A percentile compares a stretch with the other conserved stretches of the same genome.
phyloP scores from a whole-genome alignment of 2,113 vertebrate species.

The Pica pica region DNA sequence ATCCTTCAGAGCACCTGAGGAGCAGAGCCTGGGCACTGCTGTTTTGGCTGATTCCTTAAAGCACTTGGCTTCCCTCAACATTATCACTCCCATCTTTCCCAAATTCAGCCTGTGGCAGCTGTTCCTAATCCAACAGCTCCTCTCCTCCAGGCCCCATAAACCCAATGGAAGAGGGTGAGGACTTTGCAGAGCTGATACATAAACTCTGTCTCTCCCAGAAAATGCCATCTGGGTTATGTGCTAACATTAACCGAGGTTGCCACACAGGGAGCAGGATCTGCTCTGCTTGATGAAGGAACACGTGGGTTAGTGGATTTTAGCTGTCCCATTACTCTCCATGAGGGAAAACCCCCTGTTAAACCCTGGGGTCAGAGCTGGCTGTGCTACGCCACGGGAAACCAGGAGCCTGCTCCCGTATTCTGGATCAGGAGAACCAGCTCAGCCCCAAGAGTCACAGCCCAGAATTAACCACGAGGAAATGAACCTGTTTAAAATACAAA shows the following conservation, averaged over 20 bases:
- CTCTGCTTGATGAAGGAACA: neutral
- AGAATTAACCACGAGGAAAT: neutral
- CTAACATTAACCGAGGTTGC: neutral
- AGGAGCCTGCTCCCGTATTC: neutral
- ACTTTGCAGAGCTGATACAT: neutral
- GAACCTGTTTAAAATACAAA: neutral
- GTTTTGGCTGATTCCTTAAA: neutral
- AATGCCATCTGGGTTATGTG: neutral
- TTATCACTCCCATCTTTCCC: neutral
- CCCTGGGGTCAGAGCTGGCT: neutral
- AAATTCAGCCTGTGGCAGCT: neutral
- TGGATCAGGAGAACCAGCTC: neutral
- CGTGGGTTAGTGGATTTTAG: neutral
- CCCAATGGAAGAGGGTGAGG: neutral
- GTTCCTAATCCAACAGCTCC: neutral
- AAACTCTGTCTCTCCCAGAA: neutral
- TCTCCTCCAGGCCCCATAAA: neutral
- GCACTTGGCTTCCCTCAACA: neutral
- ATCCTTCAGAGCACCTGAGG: neutral
- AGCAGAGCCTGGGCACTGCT: neutral
- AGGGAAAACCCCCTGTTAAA: neutral
- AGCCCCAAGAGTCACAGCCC: neutral
- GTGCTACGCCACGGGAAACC: rapidly evolving
- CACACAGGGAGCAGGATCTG: neutral
- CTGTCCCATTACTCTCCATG: neutral